phyloP scores from a whole-genome alignment of 92 coral and sea anemone species.

The Chrysogorgia sp. region DNA sequence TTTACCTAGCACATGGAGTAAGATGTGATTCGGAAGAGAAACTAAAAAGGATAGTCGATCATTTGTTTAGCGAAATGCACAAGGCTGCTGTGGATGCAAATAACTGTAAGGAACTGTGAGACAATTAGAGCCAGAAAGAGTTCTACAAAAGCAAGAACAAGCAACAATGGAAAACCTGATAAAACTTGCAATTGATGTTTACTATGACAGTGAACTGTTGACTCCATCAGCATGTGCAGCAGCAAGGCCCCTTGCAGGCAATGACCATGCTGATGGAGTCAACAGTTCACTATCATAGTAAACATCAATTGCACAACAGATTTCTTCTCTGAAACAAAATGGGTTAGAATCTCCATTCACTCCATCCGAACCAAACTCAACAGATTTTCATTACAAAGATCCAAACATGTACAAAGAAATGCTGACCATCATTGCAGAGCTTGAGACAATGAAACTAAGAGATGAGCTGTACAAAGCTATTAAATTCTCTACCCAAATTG shows the following conservation, averaged over 20 bases:
- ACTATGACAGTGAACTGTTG: conserved; percentile 18
- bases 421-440: not conserved
- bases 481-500: too few species aligned
- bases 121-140: not conserved
- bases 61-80: not conserved
- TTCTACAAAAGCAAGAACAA: not conserved
- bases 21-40: conserved; percentile 7
- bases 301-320: conserved; percentile 2
- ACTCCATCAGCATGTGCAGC: conserved; percentile 12
- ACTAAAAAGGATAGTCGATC: not conserved
- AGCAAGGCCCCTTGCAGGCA: not conserved
- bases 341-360: not conserved
- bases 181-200: conserved; percentile 9
- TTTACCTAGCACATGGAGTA: not conserved
- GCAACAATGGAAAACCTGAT: not conserved
- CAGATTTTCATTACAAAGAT: conserved; percentile 12
- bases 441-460: conserved; percentile 13
- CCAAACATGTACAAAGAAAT: not conserved
- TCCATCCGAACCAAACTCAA: not conserved
- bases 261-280: too few species aligned
- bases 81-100: not conserved
- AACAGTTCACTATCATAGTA: conserved; percentile 18
- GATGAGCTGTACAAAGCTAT: too few species aligned
- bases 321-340: not conserved
- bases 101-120: too few species aligned